phyloP scores from a whole-genome alignment of 2,797 vertebrate genomes.

The Xyrichtys novacula region DNA sequence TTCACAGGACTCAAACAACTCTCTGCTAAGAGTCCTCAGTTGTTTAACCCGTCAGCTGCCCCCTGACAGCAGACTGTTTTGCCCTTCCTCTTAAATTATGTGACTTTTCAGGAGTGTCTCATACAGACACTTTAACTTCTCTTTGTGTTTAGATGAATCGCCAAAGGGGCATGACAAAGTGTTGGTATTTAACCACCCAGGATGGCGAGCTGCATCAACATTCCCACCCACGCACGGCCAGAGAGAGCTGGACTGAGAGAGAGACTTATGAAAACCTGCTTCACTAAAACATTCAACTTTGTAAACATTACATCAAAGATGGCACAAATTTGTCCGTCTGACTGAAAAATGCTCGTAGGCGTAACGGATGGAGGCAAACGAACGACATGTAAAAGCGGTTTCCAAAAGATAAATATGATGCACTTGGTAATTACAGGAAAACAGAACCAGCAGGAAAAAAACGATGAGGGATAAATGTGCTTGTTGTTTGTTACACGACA shows the following conservation, averaged over 20 bases:
- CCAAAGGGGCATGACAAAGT: neutral
- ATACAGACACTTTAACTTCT: neutral
- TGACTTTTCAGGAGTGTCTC: neutral
- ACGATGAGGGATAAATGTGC: no score
- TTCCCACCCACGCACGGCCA: neutral
- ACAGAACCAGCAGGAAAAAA: neutral
- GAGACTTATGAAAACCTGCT: neutral
- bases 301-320: neutral
- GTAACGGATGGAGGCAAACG: neutral
- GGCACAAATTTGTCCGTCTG: no score
- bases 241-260: neutral
- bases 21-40: no score
- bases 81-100: no score
- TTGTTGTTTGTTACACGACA: slow-evolving; percentile 15
- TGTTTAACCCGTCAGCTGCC: no score
- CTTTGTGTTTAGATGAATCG: neutral
- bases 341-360: neutral
- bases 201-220: neutral
- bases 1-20: no score
- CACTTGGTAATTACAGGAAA: neutral
- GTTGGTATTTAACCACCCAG: neutral
- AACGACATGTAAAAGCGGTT: neutral
- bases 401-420: neutral
- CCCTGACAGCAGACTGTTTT: no score
- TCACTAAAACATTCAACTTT: neutral